Conservation (phyloP, 2,888 invertebrate species). For the Melanostoma mellinum region DNA sequence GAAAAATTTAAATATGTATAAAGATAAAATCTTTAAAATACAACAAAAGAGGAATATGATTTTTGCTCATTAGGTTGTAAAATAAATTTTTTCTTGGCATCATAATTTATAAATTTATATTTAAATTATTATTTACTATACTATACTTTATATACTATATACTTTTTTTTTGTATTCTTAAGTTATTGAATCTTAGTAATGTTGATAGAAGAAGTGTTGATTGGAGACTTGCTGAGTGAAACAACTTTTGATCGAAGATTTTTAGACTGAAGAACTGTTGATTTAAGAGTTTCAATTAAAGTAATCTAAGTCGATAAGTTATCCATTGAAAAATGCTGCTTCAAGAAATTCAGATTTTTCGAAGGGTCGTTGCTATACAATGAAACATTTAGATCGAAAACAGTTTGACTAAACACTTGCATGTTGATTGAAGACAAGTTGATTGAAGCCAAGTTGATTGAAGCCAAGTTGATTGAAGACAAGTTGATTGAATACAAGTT, state of each 20-base stretch:
- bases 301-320: not conserved
- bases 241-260: slow-evolving; percentile 31
- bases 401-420: no score
- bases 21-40: not conserved
- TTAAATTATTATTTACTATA: no score
- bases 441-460: slow-evolving; percentile 15
- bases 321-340: no score
- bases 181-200: slow-evolving; percentile 21
- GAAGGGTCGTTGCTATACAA: no score
- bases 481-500: slow-evolving; percentile 3
- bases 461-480: not conserved
- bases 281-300: not conserved
- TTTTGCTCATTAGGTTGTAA: no score
- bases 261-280: slow-evolving; percentile 17
- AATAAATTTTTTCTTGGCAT: no score
- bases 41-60: not conserved
- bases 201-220: slow-evolving; percentile 32
- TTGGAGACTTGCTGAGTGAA: slow-evolving; percentile 15
- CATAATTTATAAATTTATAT: no score
- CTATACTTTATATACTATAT: no score
- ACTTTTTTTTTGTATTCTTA: no score
- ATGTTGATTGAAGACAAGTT: slow-evolving; percentile 30
- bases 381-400: no score
- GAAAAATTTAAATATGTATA: not conserved
- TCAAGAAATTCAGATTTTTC: no score